Percentiles rank a stretch among this genome's conserved stretches.
phyloP scores from a whole-genome alignment of 2,888 invertebrate genomes.

The Chalcosyrphus nemorum region DNA sequence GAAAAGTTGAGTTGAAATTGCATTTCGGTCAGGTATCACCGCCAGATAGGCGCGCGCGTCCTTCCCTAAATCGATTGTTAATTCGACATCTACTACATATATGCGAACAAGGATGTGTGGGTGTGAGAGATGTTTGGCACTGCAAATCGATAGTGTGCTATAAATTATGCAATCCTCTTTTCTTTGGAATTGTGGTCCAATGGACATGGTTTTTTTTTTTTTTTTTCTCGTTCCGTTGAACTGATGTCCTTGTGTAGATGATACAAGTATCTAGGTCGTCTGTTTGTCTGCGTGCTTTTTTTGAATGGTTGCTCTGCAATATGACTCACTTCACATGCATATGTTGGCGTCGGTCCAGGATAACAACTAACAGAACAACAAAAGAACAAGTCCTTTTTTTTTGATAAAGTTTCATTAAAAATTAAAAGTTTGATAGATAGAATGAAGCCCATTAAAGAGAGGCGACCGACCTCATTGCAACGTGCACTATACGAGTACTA shows the following conservation, averaged over 20 bases:
- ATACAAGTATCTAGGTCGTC: constrained; percentile 57
- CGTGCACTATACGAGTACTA: constrained; percentile 7
- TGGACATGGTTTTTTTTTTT: constrained; percentile 7
- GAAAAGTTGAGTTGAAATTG: not conserved
- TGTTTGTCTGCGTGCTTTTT: no score
- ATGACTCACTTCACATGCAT: not conserved
- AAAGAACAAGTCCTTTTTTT: not conserved
- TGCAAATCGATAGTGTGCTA: constrained; percentile 51
- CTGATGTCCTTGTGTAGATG: constrained; percentile 46
- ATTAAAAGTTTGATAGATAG: constrained; percentile 64
- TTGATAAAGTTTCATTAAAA: constrained; percentile 58
- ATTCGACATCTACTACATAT: constrained; percentile 32
- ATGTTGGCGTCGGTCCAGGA: constrained; percentile 48
- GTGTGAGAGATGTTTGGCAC: constrained; percentile 17
- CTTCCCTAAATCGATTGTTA: constrained; percentile 63
- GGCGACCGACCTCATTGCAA: constrained; percentile 33
- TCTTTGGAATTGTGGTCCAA: constrained; percentile 26
- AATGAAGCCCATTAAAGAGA: constrained; percentile 48
- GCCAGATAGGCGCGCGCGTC: constrained; percentile 13
- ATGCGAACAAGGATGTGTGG: constrained; percentile 15
- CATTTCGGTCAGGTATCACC: constrained; percentile 42
- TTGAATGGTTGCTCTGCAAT: no score
- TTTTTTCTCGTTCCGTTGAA: not conserved
- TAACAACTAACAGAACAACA: no score
- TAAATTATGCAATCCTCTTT: constrained; percentile 55